Base-by-base conservation (phyloP, 2,797 vertebrate species). In the Gadopsis bispinosus region DNA sequence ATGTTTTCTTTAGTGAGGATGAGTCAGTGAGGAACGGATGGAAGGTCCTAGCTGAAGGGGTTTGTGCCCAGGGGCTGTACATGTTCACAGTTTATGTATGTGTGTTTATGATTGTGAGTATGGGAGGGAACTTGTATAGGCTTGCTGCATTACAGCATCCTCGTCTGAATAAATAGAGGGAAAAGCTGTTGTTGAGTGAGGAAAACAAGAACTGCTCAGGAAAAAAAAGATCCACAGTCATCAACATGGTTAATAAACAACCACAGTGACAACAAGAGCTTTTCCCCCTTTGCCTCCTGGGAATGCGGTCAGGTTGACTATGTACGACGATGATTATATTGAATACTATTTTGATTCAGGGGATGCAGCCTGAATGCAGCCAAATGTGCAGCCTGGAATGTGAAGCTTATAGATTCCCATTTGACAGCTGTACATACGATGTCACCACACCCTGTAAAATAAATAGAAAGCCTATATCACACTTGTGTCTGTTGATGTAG, bases 211-310 rank as follows among this genome's bases (percentile, higher is more conserved):
- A 71, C 54, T 55, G 17, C 22, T 43, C 37, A 43, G 10, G 59
- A 29, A 66, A 81, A 83, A 3, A 45, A 26, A 59, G 48, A 70
- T 73, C 5, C 22, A 35, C 9, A 39, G 10, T 9, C 37, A 39
- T 69, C 61, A 69, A 80, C 41, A 62, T 19, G 31, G 77, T 87
- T 81, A 88, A 86, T 83, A 75, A 88, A 84, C 69, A 77, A 75
- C 79, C 63, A 39, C 37, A 65, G 56, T 29, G 70, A 75, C 70
- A 64, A 80, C 79, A 72, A 22, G 17, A 16, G 55, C 20, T 20
- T 51, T 58, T 47, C 26, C 4, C 45, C 11, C 5, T 17, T 54
- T 35, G 10, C 47, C 33, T 82, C 55, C 54, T 26, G 70, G 54
- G 75, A 78, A 75, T 33, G 51, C 17, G 4, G 39, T 26, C 66